Conservation (phyloP, 37 sponge, comb jelly and placozoan species). For the Mnemiopsis leidyi region DNA sequence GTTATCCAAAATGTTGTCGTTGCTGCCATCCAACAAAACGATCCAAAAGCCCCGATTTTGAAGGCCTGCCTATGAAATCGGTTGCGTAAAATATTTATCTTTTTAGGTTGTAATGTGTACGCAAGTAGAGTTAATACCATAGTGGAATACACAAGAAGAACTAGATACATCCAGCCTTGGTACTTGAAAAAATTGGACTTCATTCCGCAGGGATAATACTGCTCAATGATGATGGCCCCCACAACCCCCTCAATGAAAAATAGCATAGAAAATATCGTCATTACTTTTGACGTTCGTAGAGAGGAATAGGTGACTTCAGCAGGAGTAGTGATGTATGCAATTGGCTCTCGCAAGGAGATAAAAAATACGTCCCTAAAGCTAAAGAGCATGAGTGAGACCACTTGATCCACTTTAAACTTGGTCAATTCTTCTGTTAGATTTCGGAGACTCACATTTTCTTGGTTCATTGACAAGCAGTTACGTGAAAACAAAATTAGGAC, state of each 20-base stretch:
- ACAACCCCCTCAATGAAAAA: neutral
- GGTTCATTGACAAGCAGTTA: neutral
- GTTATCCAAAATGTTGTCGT: neutral
- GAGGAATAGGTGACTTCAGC: neutral
- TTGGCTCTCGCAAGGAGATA: neutral
- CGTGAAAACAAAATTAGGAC: neutral
- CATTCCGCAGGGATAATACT: neutral
- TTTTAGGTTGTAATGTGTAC: neutral
- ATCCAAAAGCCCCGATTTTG: neutral
- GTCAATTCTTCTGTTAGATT: neutral
- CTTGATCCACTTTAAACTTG: neutral
- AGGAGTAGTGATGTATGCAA: neutral
- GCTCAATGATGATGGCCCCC: neutral
- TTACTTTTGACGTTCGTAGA: neutral
- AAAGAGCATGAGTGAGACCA: neutral
- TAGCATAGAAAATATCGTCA: neutral
- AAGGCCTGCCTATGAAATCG: neutral
- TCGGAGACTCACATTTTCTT: neutral
- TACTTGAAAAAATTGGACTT: neutral
- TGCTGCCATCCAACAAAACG: neutral
- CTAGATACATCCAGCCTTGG: neutral
- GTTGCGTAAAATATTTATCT: neutral
- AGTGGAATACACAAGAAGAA: neutral
- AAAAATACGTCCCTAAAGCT: slow-evolving; percentile 9
- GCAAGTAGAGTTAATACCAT: neutral